phyloP scores from a whole-genome alignment of 2,113 vertebrate species.

The Panthera uncia region DNA sequence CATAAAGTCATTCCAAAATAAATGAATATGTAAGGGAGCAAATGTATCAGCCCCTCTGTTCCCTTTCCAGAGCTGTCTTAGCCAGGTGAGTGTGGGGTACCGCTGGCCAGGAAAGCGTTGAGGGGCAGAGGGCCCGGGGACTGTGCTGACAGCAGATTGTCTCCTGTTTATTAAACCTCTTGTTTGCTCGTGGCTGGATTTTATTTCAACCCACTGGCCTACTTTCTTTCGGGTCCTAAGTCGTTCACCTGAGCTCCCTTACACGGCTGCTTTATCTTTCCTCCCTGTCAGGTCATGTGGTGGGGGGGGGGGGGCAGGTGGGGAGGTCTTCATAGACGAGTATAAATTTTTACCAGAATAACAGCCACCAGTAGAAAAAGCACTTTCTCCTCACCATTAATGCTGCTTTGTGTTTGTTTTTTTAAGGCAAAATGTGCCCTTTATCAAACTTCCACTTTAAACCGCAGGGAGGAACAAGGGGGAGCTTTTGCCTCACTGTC shows the following conservation, averaged over 20 bases:
- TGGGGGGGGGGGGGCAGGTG: neutral
- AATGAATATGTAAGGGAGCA: neutral
- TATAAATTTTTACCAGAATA: neutral
- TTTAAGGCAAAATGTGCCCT: neutral
- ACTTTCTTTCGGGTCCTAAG: conserved; percentile 26
- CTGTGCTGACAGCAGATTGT: neutral
- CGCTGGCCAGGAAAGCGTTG: accelerated
- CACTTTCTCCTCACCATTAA: neutral
- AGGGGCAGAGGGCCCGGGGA: neutral
- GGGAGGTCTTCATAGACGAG: neutral
- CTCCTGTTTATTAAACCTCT: neutral
- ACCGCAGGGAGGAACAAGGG: conserved; percentile 14
- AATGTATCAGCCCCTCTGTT: too few relatives aligned
- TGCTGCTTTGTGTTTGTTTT: neutral
- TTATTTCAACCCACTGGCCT: conserved; percentile 59
- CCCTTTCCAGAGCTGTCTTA: neutral
- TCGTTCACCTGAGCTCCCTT: neutral
- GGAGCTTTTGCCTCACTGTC: neutral
- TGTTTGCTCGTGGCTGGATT: conserved; percentile 11
- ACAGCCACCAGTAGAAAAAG: neutral
- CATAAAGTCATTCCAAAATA: neutral
- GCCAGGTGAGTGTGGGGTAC: neutral
- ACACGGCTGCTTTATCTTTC: neutral
- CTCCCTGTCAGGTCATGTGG: neutral
- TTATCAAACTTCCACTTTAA: conserved; percentile 26